Conservation (phyloP, 2,888 invertebrate species). For the Scaptomyza parva region DNA sequence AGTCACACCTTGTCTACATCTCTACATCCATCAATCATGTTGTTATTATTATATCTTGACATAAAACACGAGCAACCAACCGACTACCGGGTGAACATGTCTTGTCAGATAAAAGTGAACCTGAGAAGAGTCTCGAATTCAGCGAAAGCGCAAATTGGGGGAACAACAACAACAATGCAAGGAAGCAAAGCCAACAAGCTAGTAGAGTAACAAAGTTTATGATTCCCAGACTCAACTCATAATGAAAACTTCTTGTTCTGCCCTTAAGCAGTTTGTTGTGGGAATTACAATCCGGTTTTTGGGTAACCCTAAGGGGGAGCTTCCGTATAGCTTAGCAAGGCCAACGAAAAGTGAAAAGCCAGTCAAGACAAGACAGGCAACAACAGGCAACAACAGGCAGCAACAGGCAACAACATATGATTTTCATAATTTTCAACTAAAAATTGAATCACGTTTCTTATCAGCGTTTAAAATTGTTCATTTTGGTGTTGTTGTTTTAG, state of each 20-base stretch:
- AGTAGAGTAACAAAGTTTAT: background rate
- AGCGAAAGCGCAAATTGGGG: slow-evolving; percentile 51
- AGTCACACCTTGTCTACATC: slow-evolving; percentile 48
- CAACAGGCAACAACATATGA: too few species aligned
- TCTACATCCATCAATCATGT: slow-evolving; percentile 63
- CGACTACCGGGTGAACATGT: slow-evolving; percentile 57
- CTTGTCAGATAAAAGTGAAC: slow-evolving; percentile 30
- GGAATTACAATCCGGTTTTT: slow-evolving; percentile 7
- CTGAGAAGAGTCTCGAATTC: slow-evolving; percentile 29
- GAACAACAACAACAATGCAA: slow-evolving; percentile 56
- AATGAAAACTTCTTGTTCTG: slow-evolving; percentile 6
- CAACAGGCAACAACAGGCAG: too few species aligned
- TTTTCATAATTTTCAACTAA: slow-evolving; percentile 76
- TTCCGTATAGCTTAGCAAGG: slow-evolving; percentile 47
- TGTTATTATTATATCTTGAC: slow-evolving; percentile 40
- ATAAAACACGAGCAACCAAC: slow-evolving; percentile 9
- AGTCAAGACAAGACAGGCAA: slow-evolving; percentile 4
- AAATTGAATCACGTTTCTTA: slow-evolving; percentile 80
- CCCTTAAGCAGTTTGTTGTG: background rate
- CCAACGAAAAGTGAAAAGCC: slow-evolving; percentile 70
- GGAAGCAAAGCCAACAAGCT: slow-evolving; percentile 52
- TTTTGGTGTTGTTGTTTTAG: slow-evolving; percentile 18
- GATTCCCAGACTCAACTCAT: slow-evolving; percentile 16
- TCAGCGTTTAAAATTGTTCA: slow-evolving; percentile 46
- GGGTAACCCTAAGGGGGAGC: background rate